Percentiles rank a stretch among this genome's conserved stretches.
Conservation (phyloP, 1,140 invertebrate species). For the Ceratosolen solmsi region DNA sequence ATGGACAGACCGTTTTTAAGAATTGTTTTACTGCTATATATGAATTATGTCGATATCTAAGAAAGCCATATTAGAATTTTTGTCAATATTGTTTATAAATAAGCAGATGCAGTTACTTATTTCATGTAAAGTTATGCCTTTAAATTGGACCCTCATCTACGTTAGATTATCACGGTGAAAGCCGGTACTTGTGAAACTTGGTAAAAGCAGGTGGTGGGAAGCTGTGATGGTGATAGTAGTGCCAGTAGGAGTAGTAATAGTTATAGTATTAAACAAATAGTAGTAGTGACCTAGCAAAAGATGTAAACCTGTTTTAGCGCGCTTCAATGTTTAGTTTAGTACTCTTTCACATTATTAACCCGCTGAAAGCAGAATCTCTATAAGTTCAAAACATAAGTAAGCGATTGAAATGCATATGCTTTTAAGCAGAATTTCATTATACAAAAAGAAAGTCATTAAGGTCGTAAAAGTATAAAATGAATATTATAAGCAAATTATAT, state of each 20-base stretch:
- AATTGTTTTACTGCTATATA: too few relatives aligned
- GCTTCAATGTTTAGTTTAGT: slow-evolving; percentile 13
- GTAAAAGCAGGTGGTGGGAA: slow-evolving; percentile 28
- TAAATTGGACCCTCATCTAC: too few relatives aligned
- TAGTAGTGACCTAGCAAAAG: slow-evolving; percentile 4
- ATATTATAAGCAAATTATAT: slow-evolving; percentile 1
- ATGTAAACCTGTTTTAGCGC: slow-evolving; percentile 24
- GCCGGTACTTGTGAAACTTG: slow-evolving; percentile 6
- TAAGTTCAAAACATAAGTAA: slow-evolving; percentile 7
- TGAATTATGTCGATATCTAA: too few relatives aligned
- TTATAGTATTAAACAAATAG: background rate
- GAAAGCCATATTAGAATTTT: too few relatives aligned
- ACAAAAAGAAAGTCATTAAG: background rate
- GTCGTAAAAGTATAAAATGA: background rate
- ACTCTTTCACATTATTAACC: slow-evolving; percentile 7
- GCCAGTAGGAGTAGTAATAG: background rate
- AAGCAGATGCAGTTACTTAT: too few relatives aligned
- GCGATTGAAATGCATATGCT: background rate
- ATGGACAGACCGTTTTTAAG: too few relatives aligned
- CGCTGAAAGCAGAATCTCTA: slow-evolving; percentile 11
- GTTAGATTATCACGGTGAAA: slow-evolving; percentile 42
- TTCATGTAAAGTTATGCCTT: too few relatives aligned
- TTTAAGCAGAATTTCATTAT: background rate
- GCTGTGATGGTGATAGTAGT: background rate
- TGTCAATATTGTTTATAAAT: too few relatives aligned